Conservation (phyloP, 2,797 vertebrate genomes). For the Trachops cirrhosus region DNA sequence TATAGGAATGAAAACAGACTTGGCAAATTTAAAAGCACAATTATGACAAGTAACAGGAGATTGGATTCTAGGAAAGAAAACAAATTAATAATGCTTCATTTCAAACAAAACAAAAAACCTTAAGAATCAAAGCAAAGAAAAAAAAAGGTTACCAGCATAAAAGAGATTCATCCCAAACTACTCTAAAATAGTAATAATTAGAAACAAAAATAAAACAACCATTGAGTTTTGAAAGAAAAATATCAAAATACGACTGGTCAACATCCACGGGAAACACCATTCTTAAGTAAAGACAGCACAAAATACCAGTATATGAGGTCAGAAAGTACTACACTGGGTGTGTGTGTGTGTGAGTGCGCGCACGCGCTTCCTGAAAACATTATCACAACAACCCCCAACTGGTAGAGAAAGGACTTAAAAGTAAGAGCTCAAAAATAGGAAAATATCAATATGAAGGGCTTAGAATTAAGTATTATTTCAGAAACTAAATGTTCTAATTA, state of each 20-base stretch:
- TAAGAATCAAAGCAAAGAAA: background rate
- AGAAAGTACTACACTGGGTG: background rate
- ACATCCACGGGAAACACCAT: background rate
- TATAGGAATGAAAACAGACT: background rate
- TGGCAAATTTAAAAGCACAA: constrained; percentile 1
- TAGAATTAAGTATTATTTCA: background rate
- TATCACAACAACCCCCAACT: background rate
- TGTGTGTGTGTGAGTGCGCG: background rate
- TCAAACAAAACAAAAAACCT: background rate
- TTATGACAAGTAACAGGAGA: background rate
- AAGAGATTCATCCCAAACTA: background rate
- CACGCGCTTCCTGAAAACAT: background rate
- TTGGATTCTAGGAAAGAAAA: background rate
- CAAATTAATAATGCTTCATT: background rate
- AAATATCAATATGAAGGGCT: background rate
- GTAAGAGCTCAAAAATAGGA: background rate
- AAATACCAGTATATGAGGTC: background rate
- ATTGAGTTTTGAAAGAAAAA: background rate
- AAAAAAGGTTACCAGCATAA: background rate
- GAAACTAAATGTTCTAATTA: constrained; percentile 14
- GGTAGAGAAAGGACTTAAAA: background rate
- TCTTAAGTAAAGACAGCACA: background rate
- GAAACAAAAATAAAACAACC: constrained; percentile 1
- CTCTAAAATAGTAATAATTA: background rate
- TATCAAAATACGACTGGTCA: background rate